Evolutionary conservation across 2,113 vertebrate species (phyloP).

Genomic region (Entelurus aequoreus): DNA sequence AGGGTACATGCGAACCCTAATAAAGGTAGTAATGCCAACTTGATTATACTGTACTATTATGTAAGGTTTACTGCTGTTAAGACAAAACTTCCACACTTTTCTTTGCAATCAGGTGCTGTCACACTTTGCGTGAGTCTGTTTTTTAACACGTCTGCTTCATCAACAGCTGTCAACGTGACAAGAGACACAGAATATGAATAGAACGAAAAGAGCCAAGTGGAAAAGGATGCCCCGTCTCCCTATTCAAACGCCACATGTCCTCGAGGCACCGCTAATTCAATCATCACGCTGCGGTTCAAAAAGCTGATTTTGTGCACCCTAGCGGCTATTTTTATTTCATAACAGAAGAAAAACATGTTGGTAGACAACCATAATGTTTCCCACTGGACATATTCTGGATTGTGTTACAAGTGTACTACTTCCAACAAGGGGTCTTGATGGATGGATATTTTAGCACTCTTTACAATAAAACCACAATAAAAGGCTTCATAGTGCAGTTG

Average conservation of each 20-base stretch:
- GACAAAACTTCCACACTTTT: not conserved
- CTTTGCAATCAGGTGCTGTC: constrained; percentile 3
- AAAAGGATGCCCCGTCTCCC: constrained; percentile 22
- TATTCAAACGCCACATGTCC: constrained; percentile 30
- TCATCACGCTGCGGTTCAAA: constrained; percentile 22
- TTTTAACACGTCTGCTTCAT: constrained; percentile 1
- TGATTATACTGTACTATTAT: too few relatives aligned
- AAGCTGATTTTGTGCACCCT: constrained; percentile 13
- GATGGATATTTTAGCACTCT: too few relatives aligned
- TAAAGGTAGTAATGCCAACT: too few relatives aligned
- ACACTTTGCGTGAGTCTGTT: not conserved
- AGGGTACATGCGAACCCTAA: too few relatives aligned
- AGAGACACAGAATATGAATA: constrained; percentile 1
- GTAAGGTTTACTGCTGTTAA: not conserved
- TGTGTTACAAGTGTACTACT: too few relatives aligned
- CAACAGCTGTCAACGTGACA: not conserved
- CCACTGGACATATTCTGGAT: not conserved
- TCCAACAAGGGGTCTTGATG: too few relatives aligned
- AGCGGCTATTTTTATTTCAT: constrained; percentile 12
- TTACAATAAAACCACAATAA: too few relatives aligned
- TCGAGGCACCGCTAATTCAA: constrained; percentile 17
- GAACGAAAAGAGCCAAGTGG: constrained; percentile 4
- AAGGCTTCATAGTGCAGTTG: too few relatives aligned
- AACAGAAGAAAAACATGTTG: not conserved
- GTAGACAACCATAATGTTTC: not conserved